Evolutionary conservation across 2,113 vertebrate species (phyloP), one percentile per base, ranked within the genome.

Genomic region (Phaethornis superciliosus): DNA sequence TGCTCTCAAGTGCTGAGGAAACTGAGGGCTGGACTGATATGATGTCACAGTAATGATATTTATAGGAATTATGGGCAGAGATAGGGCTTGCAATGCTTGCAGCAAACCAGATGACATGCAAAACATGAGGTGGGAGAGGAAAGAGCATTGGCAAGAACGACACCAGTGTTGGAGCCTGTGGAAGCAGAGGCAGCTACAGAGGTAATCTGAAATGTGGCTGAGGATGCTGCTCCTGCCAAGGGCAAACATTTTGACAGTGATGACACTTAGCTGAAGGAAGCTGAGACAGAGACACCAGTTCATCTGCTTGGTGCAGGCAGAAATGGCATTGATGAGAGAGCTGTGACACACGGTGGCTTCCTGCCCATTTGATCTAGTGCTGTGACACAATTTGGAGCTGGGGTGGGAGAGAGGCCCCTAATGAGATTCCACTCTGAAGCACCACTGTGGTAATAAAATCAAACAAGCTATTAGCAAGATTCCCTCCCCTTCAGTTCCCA

Each of bases 181-280:
- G 55, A 42, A 81, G 37, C 33, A 92, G 78, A n/a, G 9, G 59
- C 51, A 78, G 19, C 24, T 71, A 79, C 49, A 55, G 46, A 79
- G 67, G 62, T 40, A 89, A 47, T 24, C 2, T 0, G n/a, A n/a
- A 89, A 49, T 0, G 0, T 55, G 56, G 37, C 46, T 30, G 44
- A 89, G 44, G 60, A 78, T 42, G 55, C 42, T 44, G 32, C 52
- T 55, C n/a, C 33, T 88, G 80, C 46, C 88, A 80, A 49, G 47
- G 22, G 46, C 62, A 83, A 80, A 63, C 26, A 32, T n/a, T 79
- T 83, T 55, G 58, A 44, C 60, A 47, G 44, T 33, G 21, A 17
- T 63, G 92, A 78, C n/a, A 59, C 56, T 40, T 32, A 24, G 56
- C n/a, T 84, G 62, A 80, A 55, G 46, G 51, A 84, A 65, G 44